Conservation (phyloP, 2,113 vertebrate species). For the Arenaria interpres region DNA sequence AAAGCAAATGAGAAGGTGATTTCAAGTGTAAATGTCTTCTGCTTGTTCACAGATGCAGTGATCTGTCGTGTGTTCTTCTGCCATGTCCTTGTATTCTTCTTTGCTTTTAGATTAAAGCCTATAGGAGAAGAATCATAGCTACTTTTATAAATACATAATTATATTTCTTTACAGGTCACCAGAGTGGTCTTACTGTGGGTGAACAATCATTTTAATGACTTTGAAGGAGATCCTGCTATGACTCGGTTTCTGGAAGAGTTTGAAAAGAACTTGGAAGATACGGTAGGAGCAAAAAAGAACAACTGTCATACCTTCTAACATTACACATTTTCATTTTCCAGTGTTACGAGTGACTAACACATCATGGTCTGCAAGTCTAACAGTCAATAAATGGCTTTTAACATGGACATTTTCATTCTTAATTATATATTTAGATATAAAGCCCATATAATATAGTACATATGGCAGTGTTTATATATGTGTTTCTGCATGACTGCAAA, state of each 20-base stretch:
- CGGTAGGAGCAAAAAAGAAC: slow-evolving; percentile 75
- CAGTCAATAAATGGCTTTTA: not conserved
- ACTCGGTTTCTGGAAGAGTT: slow-evolving; percentile 94
- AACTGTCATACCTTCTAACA: not conserved
- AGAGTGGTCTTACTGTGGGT: slow-evolving; percentile 96
- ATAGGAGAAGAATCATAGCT: not conserved
- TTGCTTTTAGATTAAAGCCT: not conserved
- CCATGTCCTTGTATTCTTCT: not conserved
- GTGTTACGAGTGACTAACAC: not conserved
- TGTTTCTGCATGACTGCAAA: not conserved
- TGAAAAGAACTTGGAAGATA: slow-evolving; percentile 89
- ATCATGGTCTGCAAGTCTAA: not conserved
- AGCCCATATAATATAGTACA: not conserved
- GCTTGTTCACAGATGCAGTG: not conserved
- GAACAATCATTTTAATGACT: slow-evolving; percentile 99
- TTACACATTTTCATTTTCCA: not conserved
- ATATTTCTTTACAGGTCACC: slow-evolving; percentile 81
- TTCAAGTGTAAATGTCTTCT: not conserved
- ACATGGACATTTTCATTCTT: not conserved
- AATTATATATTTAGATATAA: not conserved
- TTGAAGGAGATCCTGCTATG: slow-evolving; percentile 94
- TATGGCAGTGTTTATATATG: not conserved
- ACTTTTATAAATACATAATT: not conserved
- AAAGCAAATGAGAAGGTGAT: not conserved
- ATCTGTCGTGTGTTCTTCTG: not conserved